Percentiles rank a stretch among this genome's conserved stretches.
These are phyloP conservation scores for human (Homo sapiens) DNA, from an alignment of 2,113 vertebrate genomes.

Conservation along the genomic window GRCh38 chr4:6992501-6993000, in stretches of 20 bases:
- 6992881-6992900: fast-evolving
- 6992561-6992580: fast-evolving
- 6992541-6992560: fast-evolving
- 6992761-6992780: not conserved
- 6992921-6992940: fast-evolving
- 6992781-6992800: fast-evolving
- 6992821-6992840: fast-evolving
- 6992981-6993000: not conserved
- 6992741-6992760: fast-evolving
- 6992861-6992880: not conserved
- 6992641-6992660: not conserved
- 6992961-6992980: not conserved
- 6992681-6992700: not conserved
- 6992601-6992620: fast-evolving
- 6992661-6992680: not conserved
- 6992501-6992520: not conserved
- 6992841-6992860: not conserved
- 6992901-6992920: fast-evolving
- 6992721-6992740: no score
- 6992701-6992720: no score
- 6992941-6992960: not conserved
- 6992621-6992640: not conserved
- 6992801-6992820: not conserved
- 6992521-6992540: no score
- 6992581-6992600: not conserved